Percentiles rank a stretch among this genome's conserved stretches.
These are phyloP conservation scores for Falco concolor DNA, from an alignment of 2,797 vertebrate genomes.

Conservation along the genomic window DNA sequence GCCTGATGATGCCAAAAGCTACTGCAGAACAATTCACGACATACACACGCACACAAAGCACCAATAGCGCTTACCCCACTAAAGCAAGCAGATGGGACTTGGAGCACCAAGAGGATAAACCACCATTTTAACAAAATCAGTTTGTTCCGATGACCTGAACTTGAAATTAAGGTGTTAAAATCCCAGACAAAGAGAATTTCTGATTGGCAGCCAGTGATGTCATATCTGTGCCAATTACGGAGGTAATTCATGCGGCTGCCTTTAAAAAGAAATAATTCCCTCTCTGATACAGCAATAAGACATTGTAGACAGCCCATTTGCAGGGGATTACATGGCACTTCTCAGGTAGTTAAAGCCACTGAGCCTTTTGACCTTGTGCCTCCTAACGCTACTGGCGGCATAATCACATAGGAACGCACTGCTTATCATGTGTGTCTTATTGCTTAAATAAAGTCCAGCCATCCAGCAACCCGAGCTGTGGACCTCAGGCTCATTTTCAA, in stretches of 20 bases:
- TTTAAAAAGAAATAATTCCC: conserved; percentile 47
- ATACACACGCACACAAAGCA: not conserved
- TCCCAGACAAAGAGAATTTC: not conserved
- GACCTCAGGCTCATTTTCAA: conserved; percentile 20
- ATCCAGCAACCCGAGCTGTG: conserved; percentile 19
- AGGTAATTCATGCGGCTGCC: conserved; percentile 4
- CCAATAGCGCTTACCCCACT: not conserved
- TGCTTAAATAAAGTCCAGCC: conserved; percentile 43
- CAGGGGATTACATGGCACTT: conserved; percentile 52
- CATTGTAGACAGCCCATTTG: conserved; percentile 38
- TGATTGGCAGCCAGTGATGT: conserved; percentile 38
- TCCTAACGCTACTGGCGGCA: not conserved
- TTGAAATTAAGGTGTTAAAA: conserved; percentile 12
- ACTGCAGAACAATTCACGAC: not conserved
- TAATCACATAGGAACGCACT: not conserved
- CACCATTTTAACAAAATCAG: not conserved
- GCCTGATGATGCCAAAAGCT: not conserved
- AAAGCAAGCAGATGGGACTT: not conserved
- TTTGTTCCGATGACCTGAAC: not conserved
- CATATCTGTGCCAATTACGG: conserved; percentile 1
- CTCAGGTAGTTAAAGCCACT: conserved; percentile 60
- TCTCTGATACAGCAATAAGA: conserved; percentile 17
- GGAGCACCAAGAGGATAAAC: not conserved
- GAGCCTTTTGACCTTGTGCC: conserved; percentile 55
- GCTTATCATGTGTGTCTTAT: conserved; percentile 39